Evolutionary conservation across 2,888 invertebrate genomes (phyloP), one percentile per base, ranked within the genome.

Genomic region (Agonopterix subpropinquella): DNA sequence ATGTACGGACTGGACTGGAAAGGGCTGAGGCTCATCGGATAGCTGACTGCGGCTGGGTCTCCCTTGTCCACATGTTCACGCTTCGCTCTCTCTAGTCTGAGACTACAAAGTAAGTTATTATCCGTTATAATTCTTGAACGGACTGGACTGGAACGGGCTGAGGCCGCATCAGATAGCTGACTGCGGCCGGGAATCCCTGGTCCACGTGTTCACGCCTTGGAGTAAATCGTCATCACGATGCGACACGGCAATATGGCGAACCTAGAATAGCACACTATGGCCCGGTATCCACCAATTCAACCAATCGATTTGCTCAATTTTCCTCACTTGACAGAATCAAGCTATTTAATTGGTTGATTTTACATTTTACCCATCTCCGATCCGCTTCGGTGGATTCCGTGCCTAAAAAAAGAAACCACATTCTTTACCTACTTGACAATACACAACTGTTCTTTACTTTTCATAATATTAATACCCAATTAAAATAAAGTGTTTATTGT

Each of bases 1-100:
- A 28, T 7, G 1, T 28, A 28, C 28, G 28, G 18, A 18, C 18
- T 28, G 39, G 39, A 39, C 10, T 39, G 39, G 39, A n/a, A 92
- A 80, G 73, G 89, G 2, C 90, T 93, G 58, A 82, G 91, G 57
- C 90, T 92, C 93, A 94, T 60, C 92, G 93, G 79, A 71, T 96
- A 39, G 95, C 93, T 0, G 95, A 96, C 80, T 96, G 96, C 75
- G 94, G 94, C 4, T 96, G 95, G 95, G 96, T 96, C 79, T 93
- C 95, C 43, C 82, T 93, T 9, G 91, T 95, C 44, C 92, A 92
- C 70, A 92, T 95, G 44, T 94, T 92, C 70, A 90, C 89, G 35
- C 92, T 93, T 2, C 70, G 90, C 48, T 86, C 84, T 44, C 92
- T 49, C 78, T 89, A 5, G 44, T 44, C 39, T 47, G 51, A 47